Evolutionary conservation across 2,113 vertebrate genomes (phyloP).

Genomic region (Garra rufa): DNA sequence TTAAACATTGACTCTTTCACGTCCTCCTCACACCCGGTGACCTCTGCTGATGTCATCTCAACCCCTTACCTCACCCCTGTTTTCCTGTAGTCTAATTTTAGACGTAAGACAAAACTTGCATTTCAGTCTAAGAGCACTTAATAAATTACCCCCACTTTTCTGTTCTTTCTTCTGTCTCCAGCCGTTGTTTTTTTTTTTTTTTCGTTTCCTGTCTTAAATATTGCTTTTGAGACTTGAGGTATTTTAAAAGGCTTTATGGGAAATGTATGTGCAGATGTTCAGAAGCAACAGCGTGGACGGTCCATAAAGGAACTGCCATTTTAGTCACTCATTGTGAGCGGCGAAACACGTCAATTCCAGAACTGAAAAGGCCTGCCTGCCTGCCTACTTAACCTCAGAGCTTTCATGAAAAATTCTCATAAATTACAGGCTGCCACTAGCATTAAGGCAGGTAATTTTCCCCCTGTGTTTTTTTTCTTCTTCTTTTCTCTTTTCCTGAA

Average conservation of each 20-base stretch:
- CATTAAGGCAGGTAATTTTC: conserved; percentile 51
- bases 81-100: conserved; percentile 15
- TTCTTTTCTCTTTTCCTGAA: not conserved
- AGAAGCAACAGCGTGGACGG: not conserved
- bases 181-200: not conserved
- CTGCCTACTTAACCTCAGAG: conserved; percentile 51
- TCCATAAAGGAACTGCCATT: conserved; percentile 44
- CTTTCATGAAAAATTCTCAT: conserved; percentile 48
- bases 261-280: conserved; percentile 9
- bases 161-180: not conserved
- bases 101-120: conserved; percentile 4
- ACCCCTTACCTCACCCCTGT: not conserved
- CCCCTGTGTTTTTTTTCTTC: conserved; percentile 39
- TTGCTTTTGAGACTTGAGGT: not conserved
- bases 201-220: not conserved
- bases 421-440: conserved; percentile 52
- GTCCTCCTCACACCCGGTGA: conserved; percentile 60
- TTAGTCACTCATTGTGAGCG: conserved; percentile 40
- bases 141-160: conserved; percentile 6
- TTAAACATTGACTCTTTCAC: conserved; percentile 69
- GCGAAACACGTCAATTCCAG: conserved; percentile 39
- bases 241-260: conserved; percentile 21
- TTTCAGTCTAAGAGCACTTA: conserved; percentile 17
- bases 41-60: conserved; percentile 56
- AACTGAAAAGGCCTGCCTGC: conserved; percentile 35